Conservation (phyloP, 2,113 vertebrate genomes). For the Procavia capensis region DNA sequence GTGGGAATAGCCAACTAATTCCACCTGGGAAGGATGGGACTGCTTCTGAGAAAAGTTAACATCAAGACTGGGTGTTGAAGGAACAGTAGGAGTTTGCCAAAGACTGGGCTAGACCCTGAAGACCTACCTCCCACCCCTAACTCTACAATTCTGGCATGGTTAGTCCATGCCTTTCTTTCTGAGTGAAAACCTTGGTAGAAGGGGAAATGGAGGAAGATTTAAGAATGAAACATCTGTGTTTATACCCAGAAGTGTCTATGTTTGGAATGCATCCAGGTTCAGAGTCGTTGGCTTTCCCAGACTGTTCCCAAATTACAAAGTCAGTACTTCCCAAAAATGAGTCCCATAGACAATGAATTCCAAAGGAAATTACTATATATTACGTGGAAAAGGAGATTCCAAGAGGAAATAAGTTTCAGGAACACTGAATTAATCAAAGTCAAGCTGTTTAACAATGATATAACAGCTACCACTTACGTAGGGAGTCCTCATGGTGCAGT, state of each 20-base stretch:
- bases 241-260: background rate
- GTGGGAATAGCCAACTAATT: background rate
- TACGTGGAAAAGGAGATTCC: background rate
- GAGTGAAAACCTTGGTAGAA: background rate
- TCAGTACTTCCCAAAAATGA: background rate
- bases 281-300: background rate
- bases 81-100: background rate
- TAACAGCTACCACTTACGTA: background rate
- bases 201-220: background rate
- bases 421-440: background rate
- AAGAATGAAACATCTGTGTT: background rate
- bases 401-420: conserved; percentile 7
- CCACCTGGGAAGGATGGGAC: background rate
- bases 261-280: background rate
- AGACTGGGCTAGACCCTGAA: background rate
- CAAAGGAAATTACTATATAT: background rate
- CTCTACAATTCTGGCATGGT: background rate
- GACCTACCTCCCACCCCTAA: background rate
- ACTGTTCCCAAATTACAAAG: background rate
- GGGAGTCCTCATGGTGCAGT: too few relatives aligned
- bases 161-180: background rate
- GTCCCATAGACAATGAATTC: background rate
- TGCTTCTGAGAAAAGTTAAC: background rate
- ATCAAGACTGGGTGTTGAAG: background rate
- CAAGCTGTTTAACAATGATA: background rate